Evolutionary conservation across 2,888 invertebrate species (phyloP), one percentile per base, ranked within the genome.

Genomic region (Hypselothyrea guttata): DNA sequence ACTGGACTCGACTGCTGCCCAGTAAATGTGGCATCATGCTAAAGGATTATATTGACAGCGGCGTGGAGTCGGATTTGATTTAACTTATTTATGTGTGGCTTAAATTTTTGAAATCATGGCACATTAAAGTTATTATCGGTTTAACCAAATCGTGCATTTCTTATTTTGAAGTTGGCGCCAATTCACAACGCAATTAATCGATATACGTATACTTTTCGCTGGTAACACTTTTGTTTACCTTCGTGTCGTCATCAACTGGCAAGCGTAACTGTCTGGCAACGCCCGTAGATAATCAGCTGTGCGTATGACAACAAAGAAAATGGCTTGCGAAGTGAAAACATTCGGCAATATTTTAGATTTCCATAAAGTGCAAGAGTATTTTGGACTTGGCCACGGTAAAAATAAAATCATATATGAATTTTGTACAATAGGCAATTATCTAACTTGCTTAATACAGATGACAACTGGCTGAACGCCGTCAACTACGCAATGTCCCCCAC

Each of bases 401-500:
- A 35, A 4, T n/a, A 1, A 0, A 18, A n/a, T 0, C 1, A 5
- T 7, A 2, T 0, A 1, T 0, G 5, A 16, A 15, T 2, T 1
- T 7, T 7, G 1, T 18, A 5, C n/a, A 15, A 2, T 13, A 1
- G 4, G 0, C 62, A 53, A 54, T 11, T 4, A 11, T 15, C 41
- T 33, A 7, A 0, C 0, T 0, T 11, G 15, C 2, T 1, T n/a
- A 13, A 11, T 16, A 7, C 75, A 87, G 90, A 91, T 76, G 92
- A 92, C 56, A 91, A 91, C 68, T 95, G 95, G 93, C 88, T 95
- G 9, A 93, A 94, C 83, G 91, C 92, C 11, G 92, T 94, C 68
- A 90, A 92, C 56, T 88, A 94, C 65, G 93, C 95, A 0, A 88
- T 94, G n/a, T 94, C 94, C 8, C 94, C 96, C 1, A 92, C 93